Base-by-base conservation (phyloP, 64 coral and sea anemone genomes). In the Platygyra sinensis region DNA sequence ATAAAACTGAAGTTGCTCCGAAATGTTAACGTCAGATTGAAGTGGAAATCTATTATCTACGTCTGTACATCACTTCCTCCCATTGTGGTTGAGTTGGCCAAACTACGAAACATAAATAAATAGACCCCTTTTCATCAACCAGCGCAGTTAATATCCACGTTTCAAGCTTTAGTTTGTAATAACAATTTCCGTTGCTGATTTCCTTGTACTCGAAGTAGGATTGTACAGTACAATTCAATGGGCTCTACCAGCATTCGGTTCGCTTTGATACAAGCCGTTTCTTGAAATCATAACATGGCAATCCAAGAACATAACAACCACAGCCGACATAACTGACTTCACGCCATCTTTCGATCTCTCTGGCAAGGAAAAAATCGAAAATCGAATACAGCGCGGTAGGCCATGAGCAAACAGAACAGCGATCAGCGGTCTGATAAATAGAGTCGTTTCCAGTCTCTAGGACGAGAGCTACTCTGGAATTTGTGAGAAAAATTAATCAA, bases 341-440 rank as follows among this genome's bases (percentile, higher is more conserved):
- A 79, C 20, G 14, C 76, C 50, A 50, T 24, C 30, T 27, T 77
- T 50, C 74, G 30, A 77, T 49, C 17, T 77, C 22, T 24, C 38
- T 38, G 22, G 10, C 20, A 22, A 57, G 76, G 50, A 85, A 69
- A 14, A 51, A 85, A 71, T 22, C 36, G 24, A 63, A 85, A 85
- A 85, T 85, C 81, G 81, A 85, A 85, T 71, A 85, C 55, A 39
- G 30, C 81, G 81, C 81, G 60, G 60, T 69, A 10, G 65, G 30
- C 6, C 62, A 80, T 61, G 18, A 24, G 20, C 62, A 72, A 14
- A 85, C 81, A 69, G 36, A 85, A 24, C 14, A 69, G 8, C 27
- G 62, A 71, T 13, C 81, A 85, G 81, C 81, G 81, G 81, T 71
- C 63, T 46, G 9, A 51, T 20, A 72, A 72, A 51, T 8, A 33